Percentiles rank a stretch among this genome's conserved stretches.
These are phyloP conservation scores for Drosophila kikkawai DNA, from an alignment of 1,140 invertebrate genomes.

Conservation along the genomic window DNA sequence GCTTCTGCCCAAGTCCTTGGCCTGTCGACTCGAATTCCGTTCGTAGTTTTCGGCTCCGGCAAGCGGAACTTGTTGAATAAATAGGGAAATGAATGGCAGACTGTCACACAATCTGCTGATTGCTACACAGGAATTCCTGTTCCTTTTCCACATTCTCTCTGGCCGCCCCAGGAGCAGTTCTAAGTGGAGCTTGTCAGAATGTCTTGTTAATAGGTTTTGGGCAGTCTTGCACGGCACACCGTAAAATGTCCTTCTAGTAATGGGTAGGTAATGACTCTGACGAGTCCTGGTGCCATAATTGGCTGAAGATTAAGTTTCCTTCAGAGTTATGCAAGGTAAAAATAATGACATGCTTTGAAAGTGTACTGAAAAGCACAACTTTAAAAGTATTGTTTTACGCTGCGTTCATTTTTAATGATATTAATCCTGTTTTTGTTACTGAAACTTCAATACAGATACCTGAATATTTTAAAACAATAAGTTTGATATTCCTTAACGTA, in stretches of 20 bases:
- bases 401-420: neutral
- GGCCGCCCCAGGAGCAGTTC: neutral
- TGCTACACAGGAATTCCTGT: constrained; percentile 71
- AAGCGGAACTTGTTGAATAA: constrained; percentile 79
- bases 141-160: neutral
- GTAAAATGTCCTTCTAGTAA: constrained; percentile 29
- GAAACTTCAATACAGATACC: neutral
- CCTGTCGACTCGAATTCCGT: constrained; percentile 44
- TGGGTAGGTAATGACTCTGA: constrained; percentile 23
- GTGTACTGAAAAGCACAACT: neutral
- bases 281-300: constrained; percentile 19
- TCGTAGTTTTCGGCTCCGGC: constrained; percentile 49
- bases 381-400: neutral
- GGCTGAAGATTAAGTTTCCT: constrained; percentile 6
- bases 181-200: constrained; percentile 17
- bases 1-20: constrained; percentile 42
- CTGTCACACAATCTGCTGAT: constrained; percentile 63
- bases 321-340: neutral
- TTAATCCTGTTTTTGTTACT: neutral
- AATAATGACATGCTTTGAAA: neutral
- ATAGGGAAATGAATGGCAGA: constrained; percentile 77
- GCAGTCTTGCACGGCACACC: constrained; percentile 3
- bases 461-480: neutral
- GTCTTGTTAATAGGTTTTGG: constrained; percentile 31
- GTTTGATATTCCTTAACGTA: no score